Conservation (phyloP, 2,113 vertebrate species). For the Petrocephalus microphthalmus region DNA sequence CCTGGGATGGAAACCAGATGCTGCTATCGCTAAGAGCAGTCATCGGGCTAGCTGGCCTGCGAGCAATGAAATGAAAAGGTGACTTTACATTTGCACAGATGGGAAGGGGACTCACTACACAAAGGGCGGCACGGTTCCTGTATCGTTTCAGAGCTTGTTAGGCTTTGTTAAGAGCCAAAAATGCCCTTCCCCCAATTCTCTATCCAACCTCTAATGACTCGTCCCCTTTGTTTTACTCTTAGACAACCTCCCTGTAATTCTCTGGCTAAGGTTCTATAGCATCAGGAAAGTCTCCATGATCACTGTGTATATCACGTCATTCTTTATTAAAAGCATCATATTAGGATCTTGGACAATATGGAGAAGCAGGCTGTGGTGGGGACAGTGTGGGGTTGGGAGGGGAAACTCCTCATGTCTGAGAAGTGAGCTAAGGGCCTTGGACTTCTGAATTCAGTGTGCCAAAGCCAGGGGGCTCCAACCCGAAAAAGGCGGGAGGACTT, state of each 20-base stretch:
- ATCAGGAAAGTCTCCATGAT: not conserved
- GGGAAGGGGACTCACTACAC: not conserved
- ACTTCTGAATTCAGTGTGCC: slow-evolving; percentile 28
- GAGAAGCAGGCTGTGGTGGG: not conserved
- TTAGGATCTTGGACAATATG: not conserved
- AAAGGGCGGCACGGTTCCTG: not conserved
- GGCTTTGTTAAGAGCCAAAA: not conserved
- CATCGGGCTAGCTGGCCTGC: slow-evolving; percentile 25
- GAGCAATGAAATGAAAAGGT: not conserved
- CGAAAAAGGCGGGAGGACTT: not conserved
- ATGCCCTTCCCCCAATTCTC: slow-evolving; percentile 2
- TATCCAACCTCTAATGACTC: not conserved
- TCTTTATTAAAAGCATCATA: slow-evolving; percentile 12
- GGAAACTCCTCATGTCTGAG: slow-evolving; percentile 33
- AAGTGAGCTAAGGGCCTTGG: slow-evolving; percentile 56
- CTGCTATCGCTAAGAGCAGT: slow-evolving; percentile 25
- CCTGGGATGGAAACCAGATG: slow-evolving; percentile 44
- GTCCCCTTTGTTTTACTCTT: not conserved
- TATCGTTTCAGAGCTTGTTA: not conserved
- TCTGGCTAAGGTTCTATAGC: not conserved
- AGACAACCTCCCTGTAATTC: not conserved
- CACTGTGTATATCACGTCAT: not conserved
- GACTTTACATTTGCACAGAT: not conserved
- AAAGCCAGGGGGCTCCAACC: not conserved
- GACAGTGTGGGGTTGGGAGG: not conserved